phyloP scores from a whole-genome alignment of 2,113 vertebrate genomes.

The Hippocampus mohnikei region DNA sequence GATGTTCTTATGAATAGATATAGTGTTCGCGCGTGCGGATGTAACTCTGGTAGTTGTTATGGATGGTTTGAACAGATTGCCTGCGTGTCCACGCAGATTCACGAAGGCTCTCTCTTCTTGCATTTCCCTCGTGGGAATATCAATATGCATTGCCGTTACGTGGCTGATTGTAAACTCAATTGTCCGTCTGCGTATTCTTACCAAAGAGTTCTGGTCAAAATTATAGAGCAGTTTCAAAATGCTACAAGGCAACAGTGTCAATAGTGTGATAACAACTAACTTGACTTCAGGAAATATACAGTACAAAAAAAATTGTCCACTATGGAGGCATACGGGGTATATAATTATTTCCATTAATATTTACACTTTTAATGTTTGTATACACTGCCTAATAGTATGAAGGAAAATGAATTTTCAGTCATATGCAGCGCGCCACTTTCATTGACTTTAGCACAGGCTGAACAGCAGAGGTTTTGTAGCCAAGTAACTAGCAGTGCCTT shows the following conservation, averaged over 20 bases:
- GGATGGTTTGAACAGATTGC: slow-evolving; percentile 32
- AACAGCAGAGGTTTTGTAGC: neutral
- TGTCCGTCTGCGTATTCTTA: slow-evolving; percentile 4
- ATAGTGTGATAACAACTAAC: slow-evolving; percentile 8
- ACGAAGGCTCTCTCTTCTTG: slow-evolving; percentile 5
- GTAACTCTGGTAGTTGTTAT: slow-evolving; percentile 27
- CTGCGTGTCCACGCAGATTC: slow-evolving; percentile 13
- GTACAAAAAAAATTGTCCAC: neutral
- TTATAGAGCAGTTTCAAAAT: slow-evolving; percentile 10
- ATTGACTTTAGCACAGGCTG: neutral
- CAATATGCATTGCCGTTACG: neutral
- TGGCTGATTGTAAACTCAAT: slow-evolving; percentile 11
- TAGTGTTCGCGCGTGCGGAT: slow-evolving; percentile 12
- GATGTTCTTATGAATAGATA: slow-evolving; percentile 37
- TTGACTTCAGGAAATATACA: neutral
- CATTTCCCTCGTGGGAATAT: slow-evolving; percentile 17
- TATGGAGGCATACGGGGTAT: no score
- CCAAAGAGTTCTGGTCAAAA: slow-evolving; percentile 11
- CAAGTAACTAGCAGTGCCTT: neutral
- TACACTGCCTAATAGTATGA: no score
- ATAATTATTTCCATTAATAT: no score
- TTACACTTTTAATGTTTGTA: no score
- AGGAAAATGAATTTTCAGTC: no score
- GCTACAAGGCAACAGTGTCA: neutral
- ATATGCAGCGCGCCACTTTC: neutral